A percentile compares a stretch with the other conserved stretches of the same genome.
phyloP scores from a whole-genome alignment of 2,113 vertebrate genomes.

The Neolamprologus brichardi region DNA sequence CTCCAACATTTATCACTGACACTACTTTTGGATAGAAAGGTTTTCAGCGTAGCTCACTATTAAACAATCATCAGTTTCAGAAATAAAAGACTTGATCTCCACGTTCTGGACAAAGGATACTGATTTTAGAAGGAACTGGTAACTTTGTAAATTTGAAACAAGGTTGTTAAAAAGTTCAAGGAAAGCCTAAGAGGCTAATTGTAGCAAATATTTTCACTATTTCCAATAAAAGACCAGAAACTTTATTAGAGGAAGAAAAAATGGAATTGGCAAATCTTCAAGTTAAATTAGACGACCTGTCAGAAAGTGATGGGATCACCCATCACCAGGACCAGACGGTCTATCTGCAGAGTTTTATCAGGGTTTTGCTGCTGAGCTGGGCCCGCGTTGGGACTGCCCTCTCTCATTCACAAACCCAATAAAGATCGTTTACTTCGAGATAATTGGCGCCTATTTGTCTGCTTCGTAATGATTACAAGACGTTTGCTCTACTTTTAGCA shows the following conservation, averaged over 20 bases:
- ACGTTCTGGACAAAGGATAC: neutral
- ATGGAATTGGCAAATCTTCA: neutral
- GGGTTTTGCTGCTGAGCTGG: neutral
- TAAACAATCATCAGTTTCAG: neutral
- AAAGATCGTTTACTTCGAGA: neutral
- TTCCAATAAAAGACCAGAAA: neutral
- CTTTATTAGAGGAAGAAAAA: neutral
- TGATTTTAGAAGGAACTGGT: neutral
- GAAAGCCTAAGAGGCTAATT: neutral
- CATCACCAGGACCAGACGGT: neutral
- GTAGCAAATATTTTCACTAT: neutral
- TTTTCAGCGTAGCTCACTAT: neutral
- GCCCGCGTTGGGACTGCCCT: fast-evolving
- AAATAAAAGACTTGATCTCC: neutral
- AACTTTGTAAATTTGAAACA: neutral
- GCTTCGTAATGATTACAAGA: fast-evolving
- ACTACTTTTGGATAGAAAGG: no score
- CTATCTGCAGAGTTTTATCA: neutral
- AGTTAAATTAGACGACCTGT: neutral
- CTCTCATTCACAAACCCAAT: neutral
- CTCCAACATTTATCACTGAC: no score
- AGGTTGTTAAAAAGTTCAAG: neutral
- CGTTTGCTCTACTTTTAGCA: neutral
- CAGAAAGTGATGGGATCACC: neutral
- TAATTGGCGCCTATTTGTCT: neutral